These are phyloP conservation scores for Babylonia areolata DNA, from an alignment of 1,140 invertebrate genomes.

Conservation along the genomic window DNA sequence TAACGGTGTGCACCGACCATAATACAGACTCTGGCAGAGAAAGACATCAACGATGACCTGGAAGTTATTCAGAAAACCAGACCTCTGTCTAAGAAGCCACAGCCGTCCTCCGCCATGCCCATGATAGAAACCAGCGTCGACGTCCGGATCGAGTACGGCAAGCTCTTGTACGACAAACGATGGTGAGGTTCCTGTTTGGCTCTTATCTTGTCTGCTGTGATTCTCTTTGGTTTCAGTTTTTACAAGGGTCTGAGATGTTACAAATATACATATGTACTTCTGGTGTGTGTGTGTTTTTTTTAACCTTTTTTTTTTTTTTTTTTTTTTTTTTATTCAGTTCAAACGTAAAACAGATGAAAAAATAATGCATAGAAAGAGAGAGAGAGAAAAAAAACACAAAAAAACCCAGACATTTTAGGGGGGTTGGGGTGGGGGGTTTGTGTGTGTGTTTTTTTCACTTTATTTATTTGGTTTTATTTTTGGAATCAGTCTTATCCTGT, in stretches of 20 bases:
- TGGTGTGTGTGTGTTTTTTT: not conserved
- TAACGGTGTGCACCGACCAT: slow-evolving; percentile 78
- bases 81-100: slow-evolving; percentile 67
- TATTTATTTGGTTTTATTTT: too few species aligned
- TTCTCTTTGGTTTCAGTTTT: not conserved
- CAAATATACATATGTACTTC: not conserved
- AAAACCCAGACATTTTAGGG: too few species aligned
- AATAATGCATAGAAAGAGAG: too few species aligned
- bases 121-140: slow-evolving; percentile 77
- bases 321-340: too few species aligned
- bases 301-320: not conserved
- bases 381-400: too few species aligned
- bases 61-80: slow-evolving; percentile 86
- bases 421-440: too few species aligned
- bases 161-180: slow-evolving; percentile 92
- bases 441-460: too few species aligned
- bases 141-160: slow-evolving; percentile 94
- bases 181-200: slow-evolving; percentile 80
- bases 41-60: slow-evolving; percentile 91
- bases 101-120: slow-evolving; percentile 45
- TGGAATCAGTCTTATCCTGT: too few species aligned
- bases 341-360: too few species aligned
- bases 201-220: not conserved
- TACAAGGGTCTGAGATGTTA: not conserved
- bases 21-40: slow-evolving; percentile 90